These are phyloP conservation scores for Crypturellus undulatus DNA, from an alignment of 2,113 vertebrate species.

Conservation along the genomic window DNA sequence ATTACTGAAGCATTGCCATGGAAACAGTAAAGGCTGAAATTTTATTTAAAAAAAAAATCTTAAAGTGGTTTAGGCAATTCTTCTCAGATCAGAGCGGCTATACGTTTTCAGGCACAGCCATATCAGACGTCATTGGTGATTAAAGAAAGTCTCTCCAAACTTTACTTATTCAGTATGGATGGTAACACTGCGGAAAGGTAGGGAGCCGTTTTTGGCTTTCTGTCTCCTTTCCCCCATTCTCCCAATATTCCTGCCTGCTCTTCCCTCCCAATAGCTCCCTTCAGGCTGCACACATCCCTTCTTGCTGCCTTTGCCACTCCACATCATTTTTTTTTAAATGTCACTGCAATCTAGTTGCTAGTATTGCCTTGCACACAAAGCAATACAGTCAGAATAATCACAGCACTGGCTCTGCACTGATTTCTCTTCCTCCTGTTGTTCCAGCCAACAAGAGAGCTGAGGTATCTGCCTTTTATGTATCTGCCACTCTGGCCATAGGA, in stretches of 20 bases:
- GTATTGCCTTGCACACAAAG: background rate
- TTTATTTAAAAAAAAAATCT: slow-evolving; percentile 26
- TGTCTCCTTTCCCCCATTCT: background rate
- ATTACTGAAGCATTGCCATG: slow-evolving; percentile 41
- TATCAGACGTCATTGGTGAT: background rate
- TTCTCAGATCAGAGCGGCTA: background rate
- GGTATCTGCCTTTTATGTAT: background rate
- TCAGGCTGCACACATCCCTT: background rate
- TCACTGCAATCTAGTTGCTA: background rate
- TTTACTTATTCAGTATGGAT: background rate
- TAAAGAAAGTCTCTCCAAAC: background rate
- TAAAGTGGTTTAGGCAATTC: background rate
- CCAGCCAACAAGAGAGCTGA: background rate
- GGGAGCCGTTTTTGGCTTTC: background rate
- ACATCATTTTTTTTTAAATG: background rate
- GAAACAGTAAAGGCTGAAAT: slow-evolving; percentile 36
- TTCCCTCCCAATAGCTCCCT: background rate
- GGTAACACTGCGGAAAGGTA: background rate
- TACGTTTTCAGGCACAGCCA: background rate
- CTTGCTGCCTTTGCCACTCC: background rate
- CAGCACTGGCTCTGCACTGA: background rate
- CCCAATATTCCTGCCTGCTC: background rate
- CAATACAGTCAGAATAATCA: background rate
- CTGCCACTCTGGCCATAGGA: background rate
- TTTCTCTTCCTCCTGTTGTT: background rate